Percentiles rank a stretch among this genome's conserved stretches.
Conservation (phyloP, 2,888 invertebrate genomes). For the Loripinus fragilis region DNA sequence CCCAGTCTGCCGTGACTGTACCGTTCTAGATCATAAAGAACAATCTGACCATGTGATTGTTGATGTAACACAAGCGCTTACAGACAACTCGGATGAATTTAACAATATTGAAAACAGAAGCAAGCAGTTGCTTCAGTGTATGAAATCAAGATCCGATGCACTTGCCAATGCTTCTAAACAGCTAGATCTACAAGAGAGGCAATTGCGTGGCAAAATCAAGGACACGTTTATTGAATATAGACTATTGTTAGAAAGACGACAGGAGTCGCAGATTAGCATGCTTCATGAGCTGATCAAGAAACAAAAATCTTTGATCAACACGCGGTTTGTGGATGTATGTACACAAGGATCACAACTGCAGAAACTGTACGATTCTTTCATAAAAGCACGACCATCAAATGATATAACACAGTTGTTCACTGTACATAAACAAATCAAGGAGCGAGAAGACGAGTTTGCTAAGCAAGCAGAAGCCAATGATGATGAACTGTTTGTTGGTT, state of each 20-base stretch:
- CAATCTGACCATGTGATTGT: constrained; percentile 67
- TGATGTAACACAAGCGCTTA: constrained; percentile 73
- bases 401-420: constrained; percentile 75
- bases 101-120: constrained; percentile 69
- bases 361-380: constrained; percentile 73
- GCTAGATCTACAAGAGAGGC: constrained; percentile 76
- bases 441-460: constrained; percentile 70
- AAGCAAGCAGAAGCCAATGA: constrained; percentile 70
- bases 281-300: constrained; percentile 71
- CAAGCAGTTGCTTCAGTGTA: constrained; percentile 69
- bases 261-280: constrained; percentile 72
- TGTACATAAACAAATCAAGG: constrained; percentile 73
- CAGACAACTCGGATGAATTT: constrained; percentile 73
- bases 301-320: constrained; percentile 73
- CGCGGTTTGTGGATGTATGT: constrained; percentile 73
- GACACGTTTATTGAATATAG: constrained; percentile 79
- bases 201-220: constrained; percentile 71
- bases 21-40: constrained; percentile 79
- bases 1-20: constrained; percentile 79
- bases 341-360: constrained; percentile 74
- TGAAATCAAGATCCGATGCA: constrained; percentile 72
- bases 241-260: constrained; percentile 74
- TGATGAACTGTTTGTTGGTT: constrained; percentile 71
- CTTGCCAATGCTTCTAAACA: constrained; percentile 77
- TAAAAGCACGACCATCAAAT: constrained; percentile 68